These are phyloP conservation scores for Caenorhabditis drosophilae DNA, from an alignment of 2,888 invertebrate species.

Conservation along the genomic window DNA sequence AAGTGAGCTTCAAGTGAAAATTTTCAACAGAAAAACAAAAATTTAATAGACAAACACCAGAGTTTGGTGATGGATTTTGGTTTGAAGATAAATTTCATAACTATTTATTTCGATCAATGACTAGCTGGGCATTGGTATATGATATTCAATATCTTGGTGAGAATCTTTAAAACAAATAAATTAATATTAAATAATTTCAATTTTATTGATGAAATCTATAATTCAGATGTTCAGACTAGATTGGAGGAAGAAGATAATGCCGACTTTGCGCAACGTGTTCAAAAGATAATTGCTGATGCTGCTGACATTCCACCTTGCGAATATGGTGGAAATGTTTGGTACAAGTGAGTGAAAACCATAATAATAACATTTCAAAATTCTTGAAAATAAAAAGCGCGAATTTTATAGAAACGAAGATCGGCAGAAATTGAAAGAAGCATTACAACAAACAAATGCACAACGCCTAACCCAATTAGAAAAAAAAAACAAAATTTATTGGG, in stretches of 20 bases:
- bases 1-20: conserved; percentile 18
- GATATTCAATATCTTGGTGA: conserved; percentile 54
- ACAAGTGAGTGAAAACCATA: conserved; percentile 37
- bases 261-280: conserved; percentile 45
- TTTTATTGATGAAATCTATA: conserved; percentile 34
- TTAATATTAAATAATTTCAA: neutral
- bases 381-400: neutral
- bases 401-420: conserved; percentile 32
- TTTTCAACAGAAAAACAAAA: neutral
- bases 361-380: neutral
- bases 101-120: conserved; percentile 48
- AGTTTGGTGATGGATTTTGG: conserved; percentile 53
- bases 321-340: conserved; percentile 51
- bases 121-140: conserved; percentile 53
- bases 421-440: conserved; percentile 20
- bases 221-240: too few relatives aligned
- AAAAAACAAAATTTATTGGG: neutral
- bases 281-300: conserved; percentile 32
- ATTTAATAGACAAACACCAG: conserved; percentile 33
- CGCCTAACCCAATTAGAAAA: neutral
- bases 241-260: conserved; percentile 29
- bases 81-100: conserved; percentile 48
- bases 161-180: neutral
- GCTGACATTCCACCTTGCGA: conserved; percentile 36
- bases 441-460: conserved; percentile 5